Evolutionary conservation across 2,113 vertebrate genomes (phyloP), one percentile per base, ranked within the genome.

Genomic region (Hippopotamus amphibius): DNA sequence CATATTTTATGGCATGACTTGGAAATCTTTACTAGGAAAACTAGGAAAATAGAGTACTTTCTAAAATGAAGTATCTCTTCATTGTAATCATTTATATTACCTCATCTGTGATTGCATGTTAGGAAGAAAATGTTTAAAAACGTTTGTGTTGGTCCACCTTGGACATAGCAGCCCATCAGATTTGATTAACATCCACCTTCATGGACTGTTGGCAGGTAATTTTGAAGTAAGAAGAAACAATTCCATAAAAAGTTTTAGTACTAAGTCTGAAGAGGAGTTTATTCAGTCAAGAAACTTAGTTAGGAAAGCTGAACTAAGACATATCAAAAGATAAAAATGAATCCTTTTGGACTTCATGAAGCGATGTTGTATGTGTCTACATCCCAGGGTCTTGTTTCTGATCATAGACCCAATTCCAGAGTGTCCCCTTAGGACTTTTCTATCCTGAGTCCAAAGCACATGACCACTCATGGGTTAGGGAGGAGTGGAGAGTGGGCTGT

Each of bases 21-120:
- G 50, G 82, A 33, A 43, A 37, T 71, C 93, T 95, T 90, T 55
- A 83, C 8, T 85, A 16, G 82, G 28, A 79, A 57, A 71, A 43
- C 37, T 53, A 66, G 11, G 1, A 55, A 61, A 41, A 33, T 41
- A 88, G 16, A 74, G 3, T 69, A 37, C 79, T 90, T 89, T 7
- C 19, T 89, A 26, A 13, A 94, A n/a, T n/a, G 63, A 22, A 77
- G 85, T 28, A 41, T 7, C 46, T 8, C 61, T 53, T 59, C 43
- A 59, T 16, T 50, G 17, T 93, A 84, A 48, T 59, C 61, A 48
- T 88, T 69, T 90, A 9, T 19, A 26, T 92, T 63, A 37, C 28
- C 7, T 65, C 26, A 28, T 57, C 46, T 50, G 3, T 68, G 57
- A 69, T 74, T 48, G 50, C 57, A 84, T 81, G 15, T 59, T 30